These are phyloP conservation scores for Stichodactyla mertensii DNA, from an alignment of 64 coral and sea anemone genomes.

Conservation along the genomic window DNA sequence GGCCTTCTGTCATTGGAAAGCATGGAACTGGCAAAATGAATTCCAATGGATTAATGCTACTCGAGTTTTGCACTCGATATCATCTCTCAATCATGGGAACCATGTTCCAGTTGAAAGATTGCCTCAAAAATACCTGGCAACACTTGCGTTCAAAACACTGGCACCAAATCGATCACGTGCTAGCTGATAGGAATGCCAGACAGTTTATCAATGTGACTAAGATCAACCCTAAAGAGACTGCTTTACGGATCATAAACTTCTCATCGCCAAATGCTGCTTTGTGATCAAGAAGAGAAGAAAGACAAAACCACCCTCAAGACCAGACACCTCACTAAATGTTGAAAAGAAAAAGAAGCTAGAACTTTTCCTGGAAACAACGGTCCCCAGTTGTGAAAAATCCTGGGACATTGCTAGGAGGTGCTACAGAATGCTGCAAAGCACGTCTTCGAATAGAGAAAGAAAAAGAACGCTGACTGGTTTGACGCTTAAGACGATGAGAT, in stretches of 20 bases:
- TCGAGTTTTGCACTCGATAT: slow-evolving; percentile 35
- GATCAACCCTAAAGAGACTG: slow-evolving; percentile 10
- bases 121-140: slow-evolving; percentile 32
- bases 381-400: no score
- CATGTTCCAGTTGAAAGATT: slow-evolving; percentile 36
- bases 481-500: slow-evolving; percentile 42
- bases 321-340: no score
- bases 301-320: slow-evolving; percentile 6
- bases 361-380: no score
- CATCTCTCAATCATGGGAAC: slow-evolving; percentile 24
- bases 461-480: slow-evolving; percentile 35
- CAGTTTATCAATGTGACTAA: not conserved
- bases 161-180: slow-evolving; percentile 40
- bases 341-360: no score
- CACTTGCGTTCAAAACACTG: slow-evolving; percentile 20
- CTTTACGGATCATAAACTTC: slow-evolving; percentile 25
- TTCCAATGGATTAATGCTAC: slow-evolving; percentile 28
- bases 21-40: slow-evolving; percentile 21
- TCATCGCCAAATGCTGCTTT: slow-evolving; percentile 12
- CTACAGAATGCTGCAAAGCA: slow-evolving; percentile 49
- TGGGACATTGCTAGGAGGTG: no score
- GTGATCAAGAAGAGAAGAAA: slow-evolving; percentile 21
- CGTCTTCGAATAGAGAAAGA: slow-evolving; percentile 35
- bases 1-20: slow-evolving; percentile 29
- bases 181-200: not conserved